Conservation (phyloP, 2,888 invertebrate genomes). For the Esperia sulphurella region DNA sequence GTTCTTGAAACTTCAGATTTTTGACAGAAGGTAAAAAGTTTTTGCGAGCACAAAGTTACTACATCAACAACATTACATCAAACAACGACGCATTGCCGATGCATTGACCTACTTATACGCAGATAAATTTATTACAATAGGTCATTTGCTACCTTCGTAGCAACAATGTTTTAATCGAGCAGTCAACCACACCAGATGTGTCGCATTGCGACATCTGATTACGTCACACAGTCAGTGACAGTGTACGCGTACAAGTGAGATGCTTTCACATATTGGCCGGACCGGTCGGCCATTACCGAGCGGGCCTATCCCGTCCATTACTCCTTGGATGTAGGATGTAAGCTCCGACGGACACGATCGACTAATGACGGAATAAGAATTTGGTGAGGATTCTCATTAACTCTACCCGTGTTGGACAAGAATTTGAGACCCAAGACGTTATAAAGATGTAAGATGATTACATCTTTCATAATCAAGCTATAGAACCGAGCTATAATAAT, state of each 20-base stretch:
- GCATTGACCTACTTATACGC: neutral
- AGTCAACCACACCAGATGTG: neutral
- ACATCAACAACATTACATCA: too few species aligned
- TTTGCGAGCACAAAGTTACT: too few species aligned
- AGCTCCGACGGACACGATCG: conserved; percentile 37
- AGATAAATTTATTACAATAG: neutral
- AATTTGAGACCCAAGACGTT: conserved; percentile 3
- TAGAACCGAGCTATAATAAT: neutral
- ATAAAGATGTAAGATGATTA: conserved; percentile 9
- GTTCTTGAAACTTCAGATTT: too few species aligned
- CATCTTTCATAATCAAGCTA: conserved; percentile 4
- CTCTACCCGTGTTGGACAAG: neutral
- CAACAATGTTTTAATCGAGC: too few species aligned
- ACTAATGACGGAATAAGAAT: conserved; percentile 53
- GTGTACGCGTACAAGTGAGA: conserved; percentile 28
- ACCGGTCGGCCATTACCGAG: conserved; percentile 46
- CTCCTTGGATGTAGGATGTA: conserved; percentile 21
- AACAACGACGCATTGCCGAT: too few species aligned
- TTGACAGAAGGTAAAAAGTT: too few species aligned
- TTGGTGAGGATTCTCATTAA: conserved; percentile 47
- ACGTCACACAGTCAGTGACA: conserved; percentile 13
- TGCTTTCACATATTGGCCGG: conserved; percentile 55
- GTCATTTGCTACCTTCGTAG: too few species aligned
- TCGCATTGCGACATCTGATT: conserved; percentile 9
- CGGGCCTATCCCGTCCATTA: conserved; percentile 40